These are phyloP conservation scores for Phaetusa simplex DNA, from an alignment of 2,113 vertebrate species.

Conservation along the genomic window DNA sequence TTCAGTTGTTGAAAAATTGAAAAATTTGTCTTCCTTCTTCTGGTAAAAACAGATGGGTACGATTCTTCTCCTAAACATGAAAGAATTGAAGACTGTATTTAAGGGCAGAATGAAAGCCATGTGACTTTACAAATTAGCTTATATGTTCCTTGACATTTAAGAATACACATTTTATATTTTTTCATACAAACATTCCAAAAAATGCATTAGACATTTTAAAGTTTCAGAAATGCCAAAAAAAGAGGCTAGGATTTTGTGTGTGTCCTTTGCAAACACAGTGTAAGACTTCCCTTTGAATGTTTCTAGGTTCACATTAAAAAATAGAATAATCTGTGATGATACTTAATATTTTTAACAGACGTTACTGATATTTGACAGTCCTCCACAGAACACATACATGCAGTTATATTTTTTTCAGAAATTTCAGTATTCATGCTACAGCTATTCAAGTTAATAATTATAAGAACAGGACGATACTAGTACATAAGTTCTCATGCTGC, in stretches of 20 bases:
- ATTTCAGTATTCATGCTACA: not conserved
- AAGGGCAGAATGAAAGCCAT: not conserved
- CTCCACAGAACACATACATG: not conserved
- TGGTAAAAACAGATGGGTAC: not conserved
- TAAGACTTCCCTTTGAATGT: constrained; percentile 1
- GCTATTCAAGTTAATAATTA: not conserved
- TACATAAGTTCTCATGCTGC: not conserved
- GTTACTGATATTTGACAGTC: not conserved
- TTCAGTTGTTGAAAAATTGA: constrained; percentile 10
- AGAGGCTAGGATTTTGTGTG: not conserved
- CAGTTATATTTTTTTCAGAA: not conserved
- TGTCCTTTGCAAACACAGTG: not conserved
- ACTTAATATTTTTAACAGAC: constrained; percentile 20
- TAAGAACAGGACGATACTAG: not conserved
- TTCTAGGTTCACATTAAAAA: not conserved
- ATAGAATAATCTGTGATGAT: not conserved
- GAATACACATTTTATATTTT: not conserved
- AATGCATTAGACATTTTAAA: not conserved
- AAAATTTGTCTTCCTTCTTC: not conserved
- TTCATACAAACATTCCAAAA: not conserved
- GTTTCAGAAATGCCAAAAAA: not conserved
- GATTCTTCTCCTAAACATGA: not conserved
- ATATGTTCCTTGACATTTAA: not conserved
- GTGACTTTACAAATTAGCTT: not conserved
- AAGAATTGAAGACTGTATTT: not conserved